Evolutionary conservation across 2,113 vertebrate genomes (phyloP), one percentile per base, ranked within the genome.

Genomic region (Vulpes vulpes): DNA sequence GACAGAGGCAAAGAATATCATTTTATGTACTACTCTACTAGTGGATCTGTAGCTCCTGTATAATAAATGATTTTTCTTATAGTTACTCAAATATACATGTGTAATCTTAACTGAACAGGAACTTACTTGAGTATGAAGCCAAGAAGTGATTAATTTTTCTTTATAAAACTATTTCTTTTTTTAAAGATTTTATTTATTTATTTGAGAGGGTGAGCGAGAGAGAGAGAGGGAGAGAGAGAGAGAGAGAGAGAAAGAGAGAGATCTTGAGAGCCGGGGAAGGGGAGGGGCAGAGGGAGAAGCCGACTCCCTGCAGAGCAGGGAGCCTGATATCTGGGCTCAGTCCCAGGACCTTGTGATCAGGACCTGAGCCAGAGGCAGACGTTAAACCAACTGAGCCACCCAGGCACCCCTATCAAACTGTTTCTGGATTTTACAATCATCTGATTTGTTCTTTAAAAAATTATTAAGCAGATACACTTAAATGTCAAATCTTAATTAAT

Each of bases 101-200:
- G 22, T 65, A 90, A 91, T 64, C 20, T 88, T 93, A 93, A 57
- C 53, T 57, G 35, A 88, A 94, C 23, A 96, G 19, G 17, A 57
- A 96, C 80, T 60, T 86, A 86, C 86, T 94, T 73, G 81, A 49
- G 35, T 49, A 62, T 49, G 15, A 35, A 65, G 71, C 5, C 78
- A 89, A 5, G 12, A 86, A 67, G 35, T 85, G 57, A 94, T 89
- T 74, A 65, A 60, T 91, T 93, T 93, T 96, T 80, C 32, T 84
- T 55, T 25, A 25, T 23, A 62, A 91, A 88, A 81, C 43, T 96
- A 59, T 76, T 95, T 43, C 43, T 43, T 43, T 43, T 43, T 43
- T 43, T 7, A 43, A 43, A 43, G 43, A 43, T 43, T 43, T 43
- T 43, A 43, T 43, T 43, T 43, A 43, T 43, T 43, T 43, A 43